These are phyloP conservation scores for Channallabes apus DNA, from an alignment of 2,797 vertebrate species.

Conservation along the genomic window DNA sequence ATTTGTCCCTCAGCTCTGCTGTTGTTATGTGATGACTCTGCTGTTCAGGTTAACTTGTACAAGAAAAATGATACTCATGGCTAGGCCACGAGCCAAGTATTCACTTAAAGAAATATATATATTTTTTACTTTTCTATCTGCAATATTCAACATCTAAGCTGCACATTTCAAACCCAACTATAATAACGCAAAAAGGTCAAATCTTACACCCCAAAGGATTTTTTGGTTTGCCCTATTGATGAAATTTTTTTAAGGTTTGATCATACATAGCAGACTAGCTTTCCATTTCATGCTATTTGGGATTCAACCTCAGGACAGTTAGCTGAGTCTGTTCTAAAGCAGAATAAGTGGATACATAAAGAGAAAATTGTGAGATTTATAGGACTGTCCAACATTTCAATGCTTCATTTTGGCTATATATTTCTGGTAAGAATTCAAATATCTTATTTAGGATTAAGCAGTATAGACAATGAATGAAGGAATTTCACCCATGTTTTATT, in stretches of 20 bases:
- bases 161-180: background rate
- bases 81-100: background rate
- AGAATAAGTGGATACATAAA: too few species aligned
- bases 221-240: background rate
- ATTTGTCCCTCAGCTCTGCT: background rate
- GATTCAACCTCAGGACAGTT: background rate
- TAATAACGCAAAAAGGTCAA: background rate
- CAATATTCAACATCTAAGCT: background rate
- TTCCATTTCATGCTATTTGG: too few species aligned
- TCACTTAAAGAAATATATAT: background rate
- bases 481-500: too few species aligned
- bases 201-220: background rate
- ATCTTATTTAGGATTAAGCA: too few species aligned
- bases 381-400: too few species aligned
- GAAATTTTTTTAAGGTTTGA: background rate
- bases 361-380: too few species aligned
- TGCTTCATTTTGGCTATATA: too few species aligned
- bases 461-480: too few species aligned
- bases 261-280: background rate
- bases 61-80: background rate
- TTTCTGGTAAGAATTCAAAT: too few species aligned
- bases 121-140: background rate
- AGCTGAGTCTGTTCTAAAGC: too few species aligned
- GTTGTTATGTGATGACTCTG: background rate
- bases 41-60: background rate